A percentile compares a stretch with the other conserved stretches of the same genome.
phyloP scores from a whole-genome alignment of 1,140 invertebrate species.

The Manduca sexta region DNA sequence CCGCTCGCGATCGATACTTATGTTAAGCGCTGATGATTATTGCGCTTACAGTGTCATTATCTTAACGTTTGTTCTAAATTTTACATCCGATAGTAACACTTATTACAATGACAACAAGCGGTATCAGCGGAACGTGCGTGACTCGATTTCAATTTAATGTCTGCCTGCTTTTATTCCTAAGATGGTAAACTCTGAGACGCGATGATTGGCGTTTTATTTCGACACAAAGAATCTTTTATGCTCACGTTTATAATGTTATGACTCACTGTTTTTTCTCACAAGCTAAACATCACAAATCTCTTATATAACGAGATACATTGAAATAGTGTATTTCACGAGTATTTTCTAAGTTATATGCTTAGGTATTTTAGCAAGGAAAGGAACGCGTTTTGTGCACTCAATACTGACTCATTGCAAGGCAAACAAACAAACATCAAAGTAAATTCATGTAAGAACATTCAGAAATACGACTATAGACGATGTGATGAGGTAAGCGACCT shows the following conservation, averaged over 20 bases:
- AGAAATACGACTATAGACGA: conserved; percentile 37
- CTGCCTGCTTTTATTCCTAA: conserved; percentile 25
- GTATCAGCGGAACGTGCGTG: conserved; percentile 14
- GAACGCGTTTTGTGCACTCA: too few relatives aligned
- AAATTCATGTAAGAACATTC: conserved; percentile 52
- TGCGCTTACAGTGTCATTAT: too few relatives aligned
- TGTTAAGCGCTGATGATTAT: too few relatives aligned
- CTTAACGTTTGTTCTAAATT: too few relatives aligned
- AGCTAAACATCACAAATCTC: too few relatives aligned
- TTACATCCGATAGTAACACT: too few relatives aligned
- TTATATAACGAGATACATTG: too few relatives aligned
- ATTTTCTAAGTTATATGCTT: too few relatives aligned
- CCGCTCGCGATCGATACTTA: too few relatives aligned
- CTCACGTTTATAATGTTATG: conserved; percentile 34
- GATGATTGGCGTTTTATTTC: conserved; percentile 39
- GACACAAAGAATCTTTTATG: conserved; percentile 36
- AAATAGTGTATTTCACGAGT: too few relatives aligned
- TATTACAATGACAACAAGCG: not conserved
- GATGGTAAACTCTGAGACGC: conserved; percentile 19
- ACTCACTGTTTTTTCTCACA: conserved; percentile 22
- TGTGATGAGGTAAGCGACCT: conserved; percentile 69
- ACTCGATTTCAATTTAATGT: conserved; percentile 23
- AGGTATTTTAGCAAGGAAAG: too few relatives aligned
- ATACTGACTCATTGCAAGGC: too few relatives aligned
- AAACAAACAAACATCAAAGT: conserved; percentile 32